These are phyloP conservation scores for Fopius arisanus DNA, from an alignment of 1,140 invertebrate species.

Conservation along the genomic window DNA sequence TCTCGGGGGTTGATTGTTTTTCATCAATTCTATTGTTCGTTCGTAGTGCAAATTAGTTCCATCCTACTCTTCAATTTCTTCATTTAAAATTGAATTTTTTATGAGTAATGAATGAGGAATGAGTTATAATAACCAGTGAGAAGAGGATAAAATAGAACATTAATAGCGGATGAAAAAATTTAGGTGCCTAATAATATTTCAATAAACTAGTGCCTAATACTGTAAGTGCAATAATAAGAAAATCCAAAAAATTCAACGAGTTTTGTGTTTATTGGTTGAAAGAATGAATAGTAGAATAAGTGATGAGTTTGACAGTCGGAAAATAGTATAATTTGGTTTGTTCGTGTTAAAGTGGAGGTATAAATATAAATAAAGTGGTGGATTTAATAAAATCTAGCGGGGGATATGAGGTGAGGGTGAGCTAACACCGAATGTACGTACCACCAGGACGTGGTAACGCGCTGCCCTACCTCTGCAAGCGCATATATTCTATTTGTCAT, in stretches of 20 bases:
- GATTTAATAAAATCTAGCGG: not conserved
- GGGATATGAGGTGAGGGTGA: not conserved
- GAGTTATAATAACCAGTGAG: not conserved
- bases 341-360: not conserved
- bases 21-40: conserved; percentile 10
- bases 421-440: conserved; percentile 22
- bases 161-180: conserved; percentile 13
- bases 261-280: not conserved
- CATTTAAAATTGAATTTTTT: conserved; percentile 35
- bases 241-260: not conserved
- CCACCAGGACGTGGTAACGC: not conserved
- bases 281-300: not conserved
- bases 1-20: not conserved
- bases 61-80: conserved; percentile 32
- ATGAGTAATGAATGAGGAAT: not conserved
- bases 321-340: not conserved
- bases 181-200: conserved; percentile 55
- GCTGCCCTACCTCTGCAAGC: conserved; percentile 18
- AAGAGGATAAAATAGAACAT: not conserved
- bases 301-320: not conserved
- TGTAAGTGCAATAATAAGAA: conserved; percentile 41
- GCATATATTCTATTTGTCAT: conserved; percentile 44
- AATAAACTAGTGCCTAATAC: conserved; percentile 58
- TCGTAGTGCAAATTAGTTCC: no score
- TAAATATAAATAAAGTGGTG: not conserved